Percentiles rank a stretch among this genome's conserved stretches.
phyloP scores from a whole-genome alignment of 2,113 vertebrate species.

The Vimba vimba region DNA sequence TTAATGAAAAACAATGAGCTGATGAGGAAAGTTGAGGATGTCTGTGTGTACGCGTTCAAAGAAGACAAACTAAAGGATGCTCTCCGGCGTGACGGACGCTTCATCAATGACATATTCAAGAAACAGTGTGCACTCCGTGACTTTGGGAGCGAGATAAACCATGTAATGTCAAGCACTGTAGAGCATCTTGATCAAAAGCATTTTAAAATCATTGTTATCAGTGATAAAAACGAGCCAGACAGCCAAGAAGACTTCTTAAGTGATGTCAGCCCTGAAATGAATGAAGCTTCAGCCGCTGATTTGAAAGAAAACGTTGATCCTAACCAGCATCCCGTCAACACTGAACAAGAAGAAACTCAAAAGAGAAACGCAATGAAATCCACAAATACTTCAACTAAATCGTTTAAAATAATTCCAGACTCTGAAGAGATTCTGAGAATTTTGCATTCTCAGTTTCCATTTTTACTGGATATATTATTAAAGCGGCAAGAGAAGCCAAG shows the following conservation, averaged over 20 bases:
- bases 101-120: neutral
- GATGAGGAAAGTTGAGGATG: neutral
- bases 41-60: slow-evolving; percentile 48
- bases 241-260: neutral
- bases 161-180: neutral
- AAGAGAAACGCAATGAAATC: neutral
- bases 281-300: neutral
- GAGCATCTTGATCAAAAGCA: slow-evolving; percentile 23
- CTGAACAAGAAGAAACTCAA: neutral
- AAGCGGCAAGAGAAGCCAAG: too few relatives aligned
- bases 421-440: too few relatives aligned
- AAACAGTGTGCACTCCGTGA: slow-evolving; percentile 7
- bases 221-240: neutral
- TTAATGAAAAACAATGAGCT: slow-evolving; percentile 10
- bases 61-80: slow-evolving; percentile 36
- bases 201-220: neutral
- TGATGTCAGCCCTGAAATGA: neutral
- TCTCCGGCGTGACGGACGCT: slow-evolving; percentile 46
- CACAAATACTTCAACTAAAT: neutral
- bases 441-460: neutral
- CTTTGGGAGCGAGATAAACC: neutral
- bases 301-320: neutral
- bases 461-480: too few relatives aligned
- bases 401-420: neutral
- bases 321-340: neutral